Percentiles rank a stretch among this genome's conserved stretches.
Conservation (phyloP, 2,888 invertebrate genomes). For the Neoascia interrupta region DNA sequence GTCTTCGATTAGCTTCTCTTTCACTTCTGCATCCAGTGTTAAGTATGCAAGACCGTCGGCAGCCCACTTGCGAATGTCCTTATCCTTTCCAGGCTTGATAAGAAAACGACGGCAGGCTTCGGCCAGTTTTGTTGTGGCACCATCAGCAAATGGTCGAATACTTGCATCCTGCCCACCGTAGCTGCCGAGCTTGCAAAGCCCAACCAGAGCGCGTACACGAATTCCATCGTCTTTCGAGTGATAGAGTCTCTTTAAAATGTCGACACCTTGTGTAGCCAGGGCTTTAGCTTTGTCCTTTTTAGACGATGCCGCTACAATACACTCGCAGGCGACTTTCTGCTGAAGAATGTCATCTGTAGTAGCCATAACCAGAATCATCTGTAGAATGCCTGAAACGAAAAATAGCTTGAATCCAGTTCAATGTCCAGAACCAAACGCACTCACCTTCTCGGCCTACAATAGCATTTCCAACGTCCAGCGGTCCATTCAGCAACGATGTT, state of each 20-base stretch:
- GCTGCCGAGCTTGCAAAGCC: constrained; percentile 96
- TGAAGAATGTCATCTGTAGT: constrained; percentile 93
- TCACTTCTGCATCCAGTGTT: constrained; percentile 98
- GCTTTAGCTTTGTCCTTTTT: constrained; percentile 98
- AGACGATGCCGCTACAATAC: constrained; percentile 96
- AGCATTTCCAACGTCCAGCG: constrained; percentile 95
- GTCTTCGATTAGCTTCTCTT: constrained; percentile 96
- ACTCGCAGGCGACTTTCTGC: constrained; percentile 97
- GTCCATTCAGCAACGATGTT: constrained; percentile 93
- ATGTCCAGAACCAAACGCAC: constrained; percentile 4
- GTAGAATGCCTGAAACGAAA: constrained; percentile 83
- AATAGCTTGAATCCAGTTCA: neutral
- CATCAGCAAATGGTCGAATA: constrained; percentile 96
- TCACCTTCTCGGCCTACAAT: constrained; percentile 88
- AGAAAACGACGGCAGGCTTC: constrained; percentile 96
- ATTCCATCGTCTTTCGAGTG: constrained; percentile 94
- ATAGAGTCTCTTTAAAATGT: constrained; percentile 96
- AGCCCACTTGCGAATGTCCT: constrained; percentile 96
- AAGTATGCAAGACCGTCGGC: constrained; percentile 98
- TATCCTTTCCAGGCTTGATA: constrained; percentile 91
- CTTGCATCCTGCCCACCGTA: constrained; percentile 97
- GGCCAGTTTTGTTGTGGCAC: constrained; percentile 93
- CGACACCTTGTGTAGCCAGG: constrained; percentile 92
- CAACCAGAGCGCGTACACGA: constrained; percentile 92
- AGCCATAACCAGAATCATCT: constrained; percentile 98